Evolutionary conservation across 2,113 vertebrate genomes (phyloP).

Genomic region (Alexandromys fortis): DNA sequence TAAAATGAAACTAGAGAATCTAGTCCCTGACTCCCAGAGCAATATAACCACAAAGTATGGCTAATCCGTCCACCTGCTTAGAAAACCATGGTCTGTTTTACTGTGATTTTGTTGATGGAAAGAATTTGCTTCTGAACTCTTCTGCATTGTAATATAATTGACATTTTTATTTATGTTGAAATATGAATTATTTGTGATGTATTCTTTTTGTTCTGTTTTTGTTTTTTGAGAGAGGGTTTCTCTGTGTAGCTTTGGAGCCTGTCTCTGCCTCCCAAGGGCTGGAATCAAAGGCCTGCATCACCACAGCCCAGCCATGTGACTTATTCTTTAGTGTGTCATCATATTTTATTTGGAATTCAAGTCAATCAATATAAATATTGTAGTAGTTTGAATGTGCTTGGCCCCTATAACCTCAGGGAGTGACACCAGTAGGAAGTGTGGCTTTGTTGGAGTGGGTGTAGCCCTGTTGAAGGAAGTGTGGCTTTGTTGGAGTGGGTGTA

Average conservation of each 20-base stretch:
- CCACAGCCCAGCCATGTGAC: too few relatives aligned
- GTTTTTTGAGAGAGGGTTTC: too few relatives aligned
- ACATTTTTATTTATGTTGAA: slow-evolving; percentile 1
- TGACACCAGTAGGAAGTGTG: too few relatives aligned
- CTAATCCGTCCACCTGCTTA: not conserved
- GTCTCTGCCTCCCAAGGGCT: too few relatives aligned
- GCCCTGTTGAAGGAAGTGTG: too few relatives aligned
- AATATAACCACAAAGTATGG: not conserved
- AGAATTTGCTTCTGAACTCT: not conserved
- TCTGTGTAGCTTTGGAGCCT: too few relatives aligned
- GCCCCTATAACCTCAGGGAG: too few relatives aligned
- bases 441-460: too few relatives aligned
- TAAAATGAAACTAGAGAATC: not conserved
- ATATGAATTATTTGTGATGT: not conserved
- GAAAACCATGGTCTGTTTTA: not conserved
- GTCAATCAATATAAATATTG: not conserved
- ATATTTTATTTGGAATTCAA: slow-evolving; percentile 16
- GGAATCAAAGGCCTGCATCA: too few relatives aligned
- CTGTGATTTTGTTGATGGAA: accelerated
- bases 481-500: too few relatives aligned
- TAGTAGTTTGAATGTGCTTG: too few relatives aligned
- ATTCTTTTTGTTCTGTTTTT: not conserved
- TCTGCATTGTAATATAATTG: not conserved
- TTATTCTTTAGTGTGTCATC: not conserved
- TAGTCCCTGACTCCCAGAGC: not conserved